Conservation (phyloP, 2,888 invertebrate species). For the Ennomos erosarius region DNA sequence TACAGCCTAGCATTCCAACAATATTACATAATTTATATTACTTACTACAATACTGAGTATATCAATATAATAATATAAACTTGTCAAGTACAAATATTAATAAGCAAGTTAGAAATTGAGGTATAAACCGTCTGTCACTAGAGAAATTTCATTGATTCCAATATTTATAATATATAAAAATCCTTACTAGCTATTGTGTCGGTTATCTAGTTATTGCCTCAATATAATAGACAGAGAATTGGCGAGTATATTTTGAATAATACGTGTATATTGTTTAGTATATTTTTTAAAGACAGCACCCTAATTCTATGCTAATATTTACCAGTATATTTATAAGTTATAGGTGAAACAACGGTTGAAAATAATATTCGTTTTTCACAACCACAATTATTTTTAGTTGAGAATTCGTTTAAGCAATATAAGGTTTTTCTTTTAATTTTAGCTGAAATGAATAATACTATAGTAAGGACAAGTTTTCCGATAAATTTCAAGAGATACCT, state of each 20-base stretch:
- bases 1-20: constrained; percentile 31
- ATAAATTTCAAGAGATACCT: no score
- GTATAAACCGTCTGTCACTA: constrained; percentile 51
- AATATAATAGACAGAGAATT: constrained; percentile 59
- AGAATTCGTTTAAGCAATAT: constrained; percentile 13
- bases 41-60: constrained; percentile 58
- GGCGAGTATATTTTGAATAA: constrained; percentile 50
- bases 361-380: constrained; percentile 52
- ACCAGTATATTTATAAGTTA: constrained; percentile 37
- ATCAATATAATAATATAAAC: constrained; percentile 44
- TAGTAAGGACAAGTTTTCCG: no score
- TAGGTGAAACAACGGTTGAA: constrained; percentile 49
- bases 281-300: constrained; percentile 55
- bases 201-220: constrained; percentile 72
- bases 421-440: constrained; percentile 6
- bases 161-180: constrained; percentile 54
- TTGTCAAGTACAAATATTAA: constrained; percentile 52
- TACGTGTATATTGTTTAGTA: constrained; percentile 20
- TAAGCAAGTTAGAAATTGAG: constrained; percentile 56
- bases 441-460: constrained; percentile 1
- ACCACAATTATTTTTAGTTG: constrained; percentile 42
- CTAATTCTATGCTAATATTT: constrained; percentile 49
- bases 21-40: constrained; percentile 34
- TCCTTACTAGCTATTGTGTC: constrained; percentile 58
- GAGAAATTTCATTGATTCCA: constrained; percentile 49